Percentiles rank a stretch among this genome's conserved stretches.
Conservation (phyloP, 2,888 invertebrate genomes). For the Petrophora chlorosata region DNA sequence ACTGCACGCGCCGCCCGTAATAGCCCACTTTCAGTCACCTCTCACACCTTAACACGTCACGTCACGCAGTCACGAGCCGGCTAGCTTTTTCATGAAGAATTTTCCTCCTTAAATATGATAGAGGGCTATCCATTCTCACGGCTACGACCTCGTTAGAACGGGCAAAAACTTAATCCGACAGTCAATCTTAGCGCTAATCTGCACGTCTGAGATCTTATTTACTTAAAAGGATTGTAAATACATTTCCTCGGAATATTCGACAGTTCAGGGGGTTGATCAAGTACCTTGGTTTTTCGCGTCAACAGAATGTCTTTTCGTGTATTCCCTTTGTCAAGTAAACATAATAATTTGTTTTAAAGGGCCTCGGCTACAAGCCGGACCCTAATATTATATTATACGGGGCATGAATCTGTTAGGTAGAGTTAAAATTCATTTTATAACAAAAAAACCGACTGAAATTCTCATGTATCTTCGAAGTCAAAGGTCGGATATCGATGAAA, state of each 20-base stretch:
- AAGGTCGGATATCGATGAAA: too few relatives aligned
- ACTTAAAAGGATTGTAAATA: conserved; percentile 27
- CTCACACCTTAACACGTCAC: conserved; percentile 57
- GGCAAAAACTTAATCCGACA: conserved; percentile 25
- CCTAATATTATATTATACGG: too few relatives aligned
- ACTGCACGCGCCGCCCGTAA: conserved; percentile 56
- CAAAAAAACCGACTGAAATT: too few relatives aligned
- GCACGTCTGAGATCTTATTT: conserved; percentile 34
- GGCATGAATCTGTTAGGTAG: too few relatives aligned
- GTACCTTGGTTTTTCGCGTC: too few relatives aligned
- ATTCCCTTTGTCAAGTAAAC: too few relatives aligned
- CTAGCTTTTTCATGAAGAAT: conserved; percentile 64
- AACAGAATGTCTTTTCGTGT: too few relatives aligned
- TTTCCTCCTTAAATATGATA: conserved; percentile 57
- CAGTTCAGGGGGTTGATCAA: not conserved
- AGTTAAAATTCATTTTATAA: too few relatives aligned
- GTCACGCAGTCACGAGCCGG: conserved; percentile 54
- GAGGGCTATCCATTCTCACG: conserved; percentile 40
- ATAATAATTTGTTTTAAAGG: too few relatives aligned
- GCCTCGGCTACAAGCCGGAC: too few relatives aligned
- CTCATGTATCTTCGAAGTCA: too few relatives aligned
- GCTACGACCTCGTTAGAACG: conserved; percentile 45
- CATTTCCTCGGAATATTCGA: conserved; percentile 17
- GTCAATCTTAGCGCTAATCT: conserved; percentile 37
- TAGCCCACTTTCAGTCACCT: conserved; percentile 47